Evolutionary conservation across 2,113 vertebrate genomes (phyloP), one percentile per base, ranked within the genome.

Genomic region (Leptocoma aspasia): DNA sequence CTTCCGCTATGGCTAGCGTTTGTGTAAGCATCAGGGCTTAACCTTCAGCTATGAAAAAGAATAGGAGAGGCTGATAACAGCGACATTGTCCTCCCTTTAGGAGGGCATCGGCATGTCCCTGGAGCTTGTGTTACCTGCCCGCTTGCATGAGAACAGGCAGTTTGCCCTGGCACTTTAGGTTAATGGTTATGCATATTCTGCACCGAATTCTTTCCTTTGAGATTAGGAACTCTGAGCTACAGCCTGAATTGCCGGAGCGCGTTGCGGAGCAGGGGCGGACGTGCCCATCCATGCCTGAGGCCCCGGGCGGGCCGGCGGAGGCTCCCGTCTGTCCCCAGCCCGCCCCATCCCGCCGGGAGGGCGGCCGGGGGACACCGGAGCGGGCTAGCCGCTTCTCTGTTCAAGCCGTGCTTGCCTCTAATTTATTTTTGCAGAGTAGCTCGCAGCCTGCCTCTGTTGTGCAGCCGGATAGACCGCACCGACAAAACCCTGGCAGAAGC

Each of bases 321-420:
- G 16, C 52, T 33, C 15, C 6, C 1, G 23, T 5, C 14, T 9
- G 6, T 7, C 5, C 23, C 37, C 39, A 26, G 49, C 26, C 26
- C 49, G 49, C 24, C 49, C 39, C 39, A 12, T 9, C 39, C 39
- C 39, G 39, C 42, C 17, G 59, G 35, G 26, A n/a, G 35, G 8
- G 19, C 47, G 16, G 13, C n/a, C 4, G 18, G 19, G 45, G 6
- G 11, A 4, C 30, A 18, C 13, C 23, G 3, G 1, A 0, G 7
- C 2, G 20, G 26, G 7, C 24, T 2, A 3, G 28, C 33, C 27
- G 3, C 31, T 5, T 3, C 76, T 49, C 4, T 4, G 2, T 4
- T 15, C 2, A 8, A 50, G 17, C 65, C 16, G 0, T 14, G 57
- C 44, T 45, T 13, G 60, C 20, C 53, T 54, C 22, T 7, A 1